Evolutionary conservation across 2,797 vertebrate genomes (phyloP).

Genomic region (Pangasius mekongensis): DNA sequence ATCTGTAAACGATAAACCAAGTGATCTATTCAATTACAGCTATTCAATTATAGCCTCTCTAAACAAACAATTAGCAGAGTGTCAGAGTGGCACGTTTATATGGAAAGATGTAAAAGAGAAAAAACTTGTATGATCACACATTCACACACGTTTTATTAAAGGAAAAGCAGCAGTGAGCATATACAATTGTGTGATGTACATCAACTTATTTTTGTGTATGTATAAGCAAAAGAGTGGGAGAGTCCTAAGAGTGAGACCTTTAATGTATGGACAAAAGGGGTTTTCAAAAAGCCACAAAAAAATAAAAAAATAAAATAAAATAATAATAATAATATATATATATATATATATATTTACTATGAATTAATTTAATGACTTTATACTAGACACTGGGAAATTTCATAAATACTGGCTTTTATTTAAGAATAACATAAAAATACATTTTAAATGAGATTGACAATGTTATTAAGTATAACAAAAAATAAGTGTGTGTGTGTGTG

Average conservation of each 20-base stretch:
- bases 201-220: neutral
- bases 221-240: neutral
- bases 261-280: neutral
- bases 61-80: conserved; percentile 6
- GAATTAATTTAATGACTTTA: neutral
- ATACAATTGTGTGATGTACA: neutral
- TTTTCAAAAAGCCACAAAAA: neutral
- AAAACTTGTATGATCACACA: neutral
- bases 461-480: no score
- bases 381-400: neutral
- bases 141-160: neutral
- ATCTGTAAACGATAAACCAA: conserved; percentile 78
- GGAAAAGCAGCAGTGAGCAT: neutral
- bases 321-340: no score
- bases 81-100: neutral
- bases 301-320: no score
- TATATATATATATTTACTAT: neutral
- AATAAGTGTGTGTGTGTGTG: no score
- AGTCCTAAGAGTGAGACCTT: neutral
- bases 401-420: neutral
- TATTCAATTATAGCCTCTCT: neutral
- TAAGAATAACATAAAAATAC: no score
- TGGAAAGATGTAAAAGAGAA: neutral
- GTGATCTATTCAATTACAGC: conserved; percentile 50
- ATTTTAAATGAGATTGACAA: neutral